These are phyloP conservation scores for Podocnemis expansa DNA, from an alignment of 2,113 vertebrate genomes.

Conservation along the genomic window DNA sequence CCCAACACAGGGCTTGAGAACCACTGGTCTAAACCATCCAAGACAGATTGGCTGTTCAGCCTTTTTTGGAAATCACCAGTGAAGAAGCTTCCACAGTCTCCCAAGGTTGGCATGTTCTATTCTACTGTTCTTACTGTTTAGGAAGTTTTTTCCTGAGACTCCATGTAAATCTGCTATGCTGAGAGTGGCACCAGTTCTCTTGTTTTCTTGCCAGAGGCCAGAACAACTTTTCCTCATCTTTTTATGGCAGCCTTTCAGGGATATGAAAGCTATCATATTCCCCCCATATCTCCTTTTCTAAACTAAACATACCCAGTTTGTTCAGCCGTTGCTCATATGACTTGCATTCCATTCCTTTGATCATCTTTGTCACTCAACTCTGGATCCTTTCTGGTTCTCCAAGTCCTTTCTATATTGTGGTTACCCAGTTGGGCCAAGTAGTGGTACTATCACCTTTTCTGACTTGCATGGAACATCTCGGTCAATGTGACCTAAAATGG, in stretches of 20 bases:
- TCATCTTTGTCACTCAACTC: not conserved
- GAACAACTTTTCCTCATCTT: not conserved
- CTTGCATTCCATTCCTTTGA: not conserved
- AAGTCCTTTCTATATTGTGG: not conserved
- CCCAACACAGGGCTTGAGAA: no score
- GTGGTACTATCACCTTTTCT: not conserved
- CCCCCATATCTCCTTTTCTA: no score
- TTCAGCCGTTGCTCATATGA: not conserved
- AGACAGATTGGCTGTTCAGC: not conserved
- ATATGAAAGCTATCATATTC: not conserved
- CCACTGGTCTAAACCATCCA: not conserved
- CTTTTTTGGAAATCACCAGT: not conserved
- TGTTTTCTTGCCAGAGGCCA: not conserved
- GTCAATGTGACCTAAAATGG: not conserved
- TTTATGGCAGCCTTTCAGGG: not conserved
- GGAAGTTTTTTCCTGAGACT: no score
- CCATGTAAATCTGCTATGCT: not conserved
- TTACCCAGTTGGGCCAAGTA: not conserved
- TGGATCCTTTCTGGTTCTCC: not conserved
- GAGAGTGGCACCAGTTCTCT: not conserved
- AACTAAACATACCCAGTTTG: not conserved
- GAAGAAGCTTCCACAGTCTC: not conserved
- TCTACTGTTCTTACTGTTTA: not conserved
- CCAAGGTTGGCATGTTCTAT: not conserved
- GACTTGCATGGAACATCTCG: not conserved